phyloP scores from a whole-genome alignment of 2,797 vertebrate species.

The Hypotaenidia philippensis region DNA sequence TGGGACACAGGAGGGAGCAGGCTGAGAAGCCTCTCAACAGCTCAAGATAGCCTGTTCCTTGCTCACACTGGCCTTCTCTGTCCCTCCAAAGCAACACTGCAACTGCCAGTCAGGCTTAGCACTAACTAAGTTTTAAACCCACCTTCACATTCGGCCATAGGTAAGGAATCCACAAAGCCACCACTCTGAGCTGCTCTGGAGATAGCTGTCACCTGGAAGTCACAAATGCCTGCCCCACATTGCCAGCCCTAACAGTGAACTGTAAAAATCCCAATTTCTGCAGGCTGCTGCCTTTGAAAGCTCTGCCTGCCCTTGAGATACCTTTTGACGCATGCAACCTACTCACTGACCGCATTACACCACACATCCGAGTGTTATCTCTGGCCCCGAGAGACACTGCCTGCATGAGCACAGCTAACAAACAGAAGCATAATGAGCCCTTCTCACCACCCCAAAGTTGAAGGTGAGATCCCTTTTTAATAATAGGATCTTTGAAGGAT shows the following conservation, averaged over 20 bases:
- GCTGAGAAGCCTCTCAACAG: not conserved
- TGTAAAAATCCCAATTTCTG: not conserved
- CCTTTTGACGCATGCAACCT: not conserved
- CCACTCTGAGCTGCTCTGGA: not conserved
- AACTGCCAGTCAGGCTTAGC: not conserved
- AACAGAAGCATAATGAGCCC: conserved; percentile 24
- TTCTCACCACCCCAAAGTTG: conserved; percentile 28
- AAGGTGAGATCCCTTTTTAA: conserved; percentile 70
- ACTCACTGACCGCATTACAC: not conserved
- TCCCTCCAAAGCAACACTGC: not conserved
- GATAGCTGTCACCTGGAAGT: not conserved
- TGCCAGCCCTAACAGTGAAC: not conserved
- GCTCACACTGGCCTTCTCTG: not conserved
- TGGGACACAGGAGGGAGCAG: not conserved
- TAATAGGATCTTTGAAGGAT: conserved; percentile 61
- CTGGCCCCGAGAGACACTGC: not conserved
- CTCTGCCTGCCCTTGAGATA: not conserved
- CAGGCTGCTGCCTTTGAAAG: conserved; percentile 41
- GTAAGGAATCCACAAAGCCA: not conserved
- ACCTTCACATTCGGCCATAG: not conserved
- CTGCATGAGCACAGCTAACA: conserved; percentile 34
- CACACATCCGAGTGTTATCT: not conserved
- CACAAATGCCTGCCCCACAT: not conserved
- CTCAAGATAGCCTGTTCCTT: not conserved
- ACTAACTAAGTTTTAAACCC: not conserved